phyloP scores from a whole-genome alignment of 2,113 vertebrate species.

The Dasyprocta punctata region DNA sequence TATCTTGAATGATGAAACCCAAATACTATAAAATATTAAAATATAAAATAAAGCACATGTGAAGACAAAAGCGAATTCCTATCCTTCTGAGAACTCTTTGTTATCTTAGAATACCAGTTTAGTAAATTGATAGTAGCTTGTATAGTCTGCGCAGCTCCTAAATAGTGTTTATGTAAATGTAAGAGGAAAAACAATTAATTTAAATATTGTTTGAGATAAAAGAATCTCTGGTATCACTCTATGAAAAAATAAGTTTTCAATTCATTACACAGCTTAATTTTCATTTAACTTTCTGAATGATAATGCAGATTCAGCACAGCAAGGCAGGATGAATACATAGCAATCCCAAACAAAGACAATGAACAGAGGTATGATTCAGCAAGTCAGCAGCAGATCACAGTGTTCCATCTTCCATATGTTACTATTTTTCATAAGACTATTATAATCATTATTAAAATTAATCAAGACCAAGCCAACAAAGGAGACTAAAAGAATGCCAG shows the following conservation, averaged over 20 bases:
- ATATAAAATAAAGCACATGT: slow-evolving; percentile 38
- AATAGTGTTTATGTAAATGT: neutral
- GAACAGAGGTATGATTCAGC: neutral
- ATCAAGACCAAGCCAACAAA: neutral
- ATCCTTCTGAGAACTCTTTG: neutral
- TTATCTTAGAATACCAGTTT: slow-evolving; percentile 36
- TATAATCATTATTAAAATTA: neutral
- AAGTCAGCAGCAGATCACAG: neutral
- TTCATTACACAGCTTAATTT: neutral
- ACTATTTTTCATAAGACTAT: neutral
- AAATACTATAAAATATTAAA: slow-evolving; percentile 2
- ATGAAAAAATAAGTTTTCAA: slow-evolving; percentile 33
- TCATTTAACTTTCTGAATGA: neutral
- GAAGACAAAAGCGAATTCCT: neutral
- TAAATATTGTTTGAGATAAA: slow-evolving; percentile 33
- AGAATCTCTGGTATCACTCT: neutral
- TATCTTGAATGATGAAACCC: slow-evolving; percentile 11
- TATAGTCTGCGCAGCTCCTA: neutral
- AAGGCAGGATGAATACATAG: neutral
- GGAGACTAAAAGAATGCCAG: neutral
- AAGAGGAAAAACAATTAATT: slow-evolving; percentile 4
- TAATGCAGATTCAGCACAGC: neutral
- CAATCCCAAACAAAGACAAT: neutral
- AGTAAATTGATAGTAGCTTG: slow-evolving; percentile 5
- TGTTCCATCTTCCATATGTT: neutral